phyloP scores from a whole-genome alignment of 2,797 vertebrate species.

The Enoplosus armatus region DNA sequence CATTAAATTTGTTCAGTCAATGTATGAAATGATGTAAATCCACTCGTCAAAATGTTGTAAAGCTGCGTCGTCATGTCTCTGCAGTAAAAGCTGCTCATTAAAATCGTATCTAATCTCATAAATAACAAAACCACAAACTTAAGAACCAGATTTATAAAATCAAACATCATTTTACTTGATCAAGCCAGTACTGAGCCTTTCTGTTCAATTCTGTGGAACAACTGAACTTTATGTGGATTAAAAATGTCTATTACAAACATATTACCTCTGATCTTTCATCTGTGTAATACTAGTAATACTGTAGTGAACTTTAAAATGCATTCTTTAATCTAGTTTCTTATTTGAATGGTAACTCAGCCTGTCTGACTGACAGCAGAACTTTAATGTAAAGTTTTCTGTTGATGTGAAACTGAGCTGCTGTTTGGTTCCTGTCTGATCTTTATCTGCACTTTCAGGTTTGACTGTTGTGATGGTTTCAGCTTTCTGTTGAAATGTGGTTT shows the following conservation, averaged over 20 bases:
- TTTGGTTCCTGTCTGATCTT: conserved; percentile 36
- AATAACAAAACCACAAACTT: neutral
- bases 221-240: neutral
- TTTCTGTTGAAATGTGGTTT: conserved; percentile 59
- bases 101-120: too few species aligned
- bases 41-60: too few species aligned
- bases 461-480: conserved; percentile 27
- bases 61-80: neutral
- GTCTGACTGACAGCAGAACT: too few species aligned
- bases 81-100: neutral
- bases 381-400: neutral
- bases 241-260: too few species aligned
- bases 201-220: neutral
- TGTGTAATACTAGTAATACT: too few species aligned
- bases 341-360: neutral
- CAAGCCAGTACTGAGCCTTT: too few species aligned
- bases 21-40: too few species aligned
- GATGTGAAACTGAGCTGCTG: conserved; percentile 16
- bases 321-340: neutral
- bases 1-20: too few species aligned
- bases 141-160: neutral
- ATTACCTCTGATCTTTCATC: neutral
- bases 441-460: conserved; percentile 36
- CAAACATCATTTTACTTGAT: too few species aligned
- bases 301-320: too few species aligned